These are phyloP conservation scores for Melangyna quadrimaculata DNA, from an alignment of 2,888 invertebrate species.

Conservation along the genomic window DNA sequence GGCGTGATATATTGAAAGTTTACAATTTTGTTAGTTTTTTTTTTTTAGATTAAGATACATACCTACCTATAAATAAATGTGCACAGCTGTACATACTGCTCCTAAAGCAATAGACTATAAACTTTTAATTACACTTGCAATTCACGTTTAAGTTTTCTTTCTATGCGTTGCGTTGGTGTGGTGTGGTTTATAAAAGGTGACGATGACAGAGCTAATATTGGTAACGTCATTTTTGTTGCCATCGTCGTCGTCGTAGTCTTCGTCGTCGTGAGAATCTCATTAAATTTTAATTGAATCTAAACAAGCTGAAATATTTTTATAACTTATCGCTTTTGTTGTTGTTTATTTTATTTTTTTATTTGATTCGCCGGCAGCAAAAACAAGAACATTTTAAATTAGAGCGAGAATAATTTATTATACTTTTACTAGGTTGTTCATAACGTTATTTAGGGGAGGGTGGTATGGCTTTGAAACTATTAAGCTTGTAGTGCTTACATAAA, in stretches of 20 bases:
- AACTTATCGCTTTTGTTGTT: background rate
- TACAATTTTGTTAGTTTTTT: background rate
- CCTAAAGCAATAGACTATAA: conserved; percentile 33
- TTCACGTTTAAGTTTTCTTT: background rate
- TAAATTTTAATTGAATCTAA: conserved; percentile 57
- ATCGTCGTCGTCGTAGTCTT: background rate
- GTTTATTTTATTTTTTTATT: background rate
- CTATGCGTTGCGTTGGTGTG: background rate
- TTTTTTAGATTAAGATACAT: background rate
- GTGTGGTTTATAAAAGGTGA: background rate
- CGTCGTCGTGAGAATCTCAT: conserved; percentile 51
- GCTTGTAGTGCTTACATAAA: background rate
- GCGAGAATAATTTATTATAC: background rate
- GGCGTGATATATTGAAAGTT: conserved; percentile 17
- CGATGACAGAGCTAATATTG: conserved; percentile 10
- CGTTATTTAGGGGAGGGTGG: background rate
- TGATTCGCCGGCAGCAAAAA: background rate
- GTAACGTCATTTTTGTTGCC: background rate
- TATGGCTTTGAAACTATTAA: background rate
- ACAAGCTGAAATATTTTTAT: conserved; percentile 37
- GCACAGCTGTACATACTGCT: conserved; percentile 28
- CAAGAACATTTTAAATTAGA: background rate
- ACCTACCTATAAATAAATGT: no score
- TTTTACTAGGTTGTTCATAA: background rate
- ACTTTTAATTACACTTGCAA: conserved; percentile 58